Conservation (phyloP, 2,797 vertebrate species). For the Danio choprae region DNA sequence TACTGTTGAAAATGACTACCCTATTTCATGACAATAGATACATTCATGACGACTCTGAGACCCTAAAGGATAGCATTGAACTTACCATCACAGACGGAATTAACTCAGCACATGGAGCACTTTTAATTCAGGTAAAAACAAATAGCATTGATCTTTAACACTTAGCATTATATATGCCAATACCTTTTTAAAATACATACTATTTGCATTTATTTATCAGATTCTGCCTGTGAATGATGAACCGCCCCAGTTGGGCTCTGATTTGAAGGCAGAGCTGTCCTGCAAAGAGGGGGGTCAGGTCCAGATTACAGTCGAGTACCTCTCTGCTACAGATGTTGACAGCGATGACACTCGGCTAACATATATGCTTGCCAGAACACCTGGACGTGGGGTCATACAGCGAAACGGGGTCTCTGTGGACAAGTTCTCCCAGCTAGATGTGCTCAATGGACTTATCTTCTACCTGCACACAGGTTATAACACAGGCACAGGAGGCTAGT, state of each 20-base stretch:
- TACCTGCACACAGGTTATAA: conserved; percentile 73
- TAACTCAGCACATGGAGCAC: conserved; percentile 80
- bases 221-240: conserved; percentile 75
- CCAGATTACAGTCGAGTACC: conserved; percentile 71
- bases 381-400: conserved; percentile 68
- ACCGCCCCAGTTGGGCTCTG: conserved; percentile 69
- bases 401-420: conserved; percentile 68
- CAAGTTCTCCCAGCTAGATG: conserved; percentile 78
- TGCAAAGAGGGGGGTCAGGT: conserved; percentile 70
- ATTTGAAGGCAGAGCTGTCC: conserved; percentile 68
- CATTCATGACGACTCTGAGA: conserved; percentile 90
- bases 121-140: conserved; percentile 82
- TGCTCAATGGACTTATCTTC: conserved; percentile 75
- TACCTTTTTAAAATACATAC: not conserved
- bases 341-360: conserved; percentile 71
- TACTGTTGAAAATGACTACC: not conserved
- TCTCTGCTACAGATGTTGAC: conserved; percentile 75
- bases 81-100: conserved; percentile 87
- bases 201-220: conserved; percentile 57
- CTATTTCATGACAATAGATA: conserved; percentile 74
- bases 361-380: conserved; percentile 73
- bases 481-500: not conserved
- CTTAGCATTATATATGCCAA: not conserved
- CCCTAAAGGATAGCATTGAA: conserved; percentile 78
- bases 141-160: not conserved